phyloP scores from a whole-genome alignment of 2,888 invertebrate genomes.

The Philhelius pedissequus region DNA sequence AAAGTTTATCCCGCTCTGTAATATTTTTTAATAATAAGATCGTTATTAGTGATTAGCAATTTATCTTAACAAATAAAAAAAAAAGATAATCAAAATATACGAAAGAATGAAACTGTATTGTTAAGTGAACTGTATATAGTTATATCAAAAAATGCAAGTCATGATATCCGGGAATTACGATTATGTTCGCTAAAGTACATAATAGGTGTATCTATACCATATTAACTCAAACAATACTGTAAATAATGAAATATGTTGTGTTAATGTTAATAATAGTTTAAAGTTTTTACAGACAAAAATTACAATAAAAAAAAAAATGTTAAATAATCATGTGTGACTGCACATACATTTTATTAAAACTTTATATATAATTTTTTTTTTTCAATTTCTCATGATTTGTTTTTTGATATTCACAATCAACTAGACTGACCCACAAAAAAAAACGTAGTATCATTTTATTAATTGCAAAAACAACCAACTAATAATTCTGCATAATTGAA shows the following conservation, averaged over 20 bases:
- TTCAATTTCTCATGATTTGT: background rate
- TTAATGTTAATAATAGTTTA: constrained; percentile 32
- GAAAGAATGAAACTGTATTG: background rate
- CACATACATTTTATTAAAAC: background rate
- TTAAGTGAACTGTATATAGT: constrained; percentile 40
- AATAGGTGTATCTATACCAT: background rate
- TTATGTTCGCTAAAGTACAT: background rate
- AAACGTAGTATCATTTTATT: background rate
- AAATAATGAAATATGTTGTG: constrained; percentile 35
- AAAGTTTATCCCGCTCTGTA: background rate
- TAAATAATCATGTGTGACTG: background rate
- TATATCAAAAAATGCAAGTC: constrained; percentile 9
- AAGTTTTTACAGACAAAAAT: constrained; percentile 25
- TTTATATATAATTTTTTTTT: background rate
- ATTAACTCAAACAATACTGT: constrained; percentile 19
- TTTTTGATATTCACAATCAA: constrained; percentile 2
- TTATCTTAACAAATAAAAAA: background rate
- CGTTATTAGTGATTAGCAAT: background rate
- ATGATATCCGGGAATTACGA: constrained; percentile 44
- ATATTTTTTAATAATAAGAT: background rate
- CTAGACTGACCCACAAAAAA: constrained; percentile 39
- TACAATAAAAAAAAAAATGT: background rate
- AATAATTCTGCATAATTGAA: background rate
- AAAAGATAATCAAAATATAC: background rate
- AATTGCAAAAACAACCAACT: background rate